Evolutionary conservation across 2,888 invertebrate species (phyloP), one percentile per base, ranked within the genome.

Genomic region (Diadegma fenestrale): DNA sequence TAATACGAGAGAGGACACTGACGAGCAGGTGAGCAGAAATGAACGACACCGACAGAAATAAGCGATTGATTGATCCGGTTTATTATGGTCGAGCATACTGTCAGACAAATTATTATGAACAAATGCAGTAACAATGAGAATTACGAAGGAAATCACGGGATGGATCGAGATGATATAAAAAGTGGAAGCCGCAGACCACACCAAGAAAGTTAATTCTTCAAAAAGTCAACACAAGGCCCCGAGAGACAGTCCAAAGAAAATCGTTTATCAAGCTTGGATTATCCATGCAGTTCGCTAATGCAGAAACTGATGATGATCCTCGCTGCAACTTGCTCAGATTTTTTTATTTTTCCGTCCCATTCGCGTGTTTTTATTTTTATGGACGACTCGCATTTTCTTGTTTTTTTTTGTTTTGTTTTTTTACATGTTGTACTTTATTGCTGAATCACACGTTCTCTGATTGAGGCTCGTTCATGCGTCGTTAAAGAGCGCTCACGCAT

Each of bases 251-350:
- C 54, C 51, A 30, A 64, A 72, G 30, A 51, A n/a, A 41, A 71
- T 63, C 63, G 64, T 80, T 64, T 72, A 72, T 80, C 45, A 66
- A 71, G 79, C 71, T 79, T 48, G 19, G 73, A 73, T 80, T 66
- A 80, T 80, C 51, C 58, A 68, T 41, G 45, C 33, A 43, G 45
- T 19, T 54, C 72, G 63, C 17, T 45, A 22, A 63, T 43, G 33
- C 45, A 37, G 22, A 19, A n/a, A 54, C 22, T 72, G 54, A 72
- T 71, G 48, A 45, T 79, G 19, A 71, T 72, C 71, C 63, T 71
- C 79, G 63, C 22, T 22, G 63, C 19, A 63, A 61, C 30, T 69
- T 14, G 54, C 69, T 22, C 5, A 26, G 37, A 48, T 17, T 17
- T 63, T 69, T 26, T 26, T 61, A 45, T 58, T 26, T 30, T 61